A percentile compares a stretch with the other conserved stretches of the same genome.
Evolutionary conservation across 2,797 vertebrate species (phyloP).

Genomic region (Karalla daura): DNA sequence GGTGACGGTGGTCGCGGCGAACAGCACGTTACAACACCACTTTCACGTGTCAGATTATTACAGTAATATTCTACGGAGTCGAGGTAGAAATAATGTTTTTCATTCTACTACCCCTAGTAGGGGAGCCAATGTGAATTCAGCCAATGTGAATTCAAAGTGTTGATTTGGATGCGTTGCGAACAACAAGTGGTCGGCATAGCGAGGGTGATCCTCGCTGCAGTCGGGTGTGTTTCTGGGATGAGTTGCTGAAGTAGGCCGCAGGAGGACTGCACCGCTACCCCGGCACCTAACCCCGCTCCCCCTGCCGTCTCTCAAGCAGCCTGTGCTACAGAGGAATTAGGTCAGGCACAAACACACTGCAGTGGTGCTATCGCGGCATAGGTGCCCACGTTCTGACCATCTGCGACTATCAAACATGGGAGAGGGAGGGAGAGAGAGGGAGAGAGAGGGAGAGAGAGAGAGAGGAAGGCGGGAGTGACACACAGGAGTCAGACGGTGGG

Average conservation of each 20-base stretch:
- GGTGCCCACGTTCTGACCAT: slow-evolving; percentile 27
- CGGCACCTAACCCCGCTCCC: slow-evolving; percentile 4
- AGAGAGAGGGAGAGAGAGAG: background rate
- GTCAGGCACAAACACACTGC: slow-evolving; percentile 58
- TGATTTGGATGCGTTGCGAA: background rate
- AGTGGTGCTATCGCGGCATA: slow-evolving; percentile 42
- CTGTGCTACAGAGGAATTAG: slow-evolving; percentile 59
- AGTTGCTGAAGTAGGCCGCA: slow-evolving; percentile 3
- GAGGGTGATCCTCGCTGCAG: too few species aligned
- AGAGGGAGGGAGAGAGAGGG: background rate
- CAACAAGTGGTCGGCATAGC: background rate
- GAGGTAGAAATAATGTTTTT: too few species aligned
- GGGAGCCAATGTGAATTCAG: too few species aligned
- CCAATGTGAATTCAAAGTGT: too few species aligned
- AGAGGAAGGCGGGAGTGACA: slow-evolving; percentile 5
- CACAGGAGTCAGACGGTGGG: slow-evolving; percentile 2
- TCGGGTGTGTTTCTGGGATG: background rate
- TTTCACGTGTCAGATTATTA: too few species aligned
- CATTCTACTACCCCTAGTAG: too few species aligned
- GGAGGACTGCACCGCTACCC: slow-evolving; percentile 16
- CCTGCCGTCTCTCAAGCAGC: slow-evolving; percentile 26
- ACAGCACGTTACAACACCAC: too few species aligned
- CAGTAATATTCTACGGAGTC: too few species aligned
- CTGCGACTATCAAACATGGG: slow-evolving; percentile 25
- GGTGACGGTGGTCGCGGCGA: too few species aligned